Percentiles rank a stretch among this genome's conserved stretches.
Evolutionary conservation across 2,888 invertebrate species (phyloP).

Genomic region (Leuctra nigra): DNA sequence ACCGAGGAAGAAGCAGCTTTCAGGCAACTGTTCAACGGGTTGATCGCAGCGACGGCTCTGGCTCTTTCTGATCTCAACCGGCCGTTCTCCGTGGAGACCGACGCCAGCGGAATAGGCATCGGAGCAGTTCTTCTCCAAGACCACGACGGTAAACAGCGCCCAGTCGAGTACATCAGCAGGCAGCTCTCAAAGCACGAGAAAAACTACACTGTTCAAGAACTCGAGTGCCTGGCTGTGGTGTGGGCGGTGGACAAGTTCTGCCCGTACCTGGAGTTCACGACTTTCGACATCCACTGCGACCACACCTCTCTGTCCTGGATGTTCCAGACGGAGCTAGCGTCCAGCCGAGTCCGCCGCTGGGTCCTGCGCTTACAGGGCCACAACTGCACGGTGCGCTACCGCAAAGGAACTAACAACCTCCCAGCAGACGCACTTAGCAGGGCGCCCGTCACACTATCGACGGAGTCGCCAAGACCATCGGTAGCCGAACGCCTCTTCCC

Average conservation of each 20-base stretch:
- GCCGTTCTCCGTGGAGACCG: too few relatives aligned
- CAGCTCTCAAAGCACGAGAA: neutral
- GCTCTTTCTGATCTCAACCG: neutral
- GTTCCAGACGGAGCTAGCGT: neutral
- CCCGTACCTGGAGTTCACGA: neutral
- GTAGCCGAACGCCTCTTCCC: neutral
- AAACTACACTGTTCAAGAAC: neutral
- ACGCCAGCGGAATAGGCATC: neutral
- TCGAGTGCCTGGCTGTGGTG: neutral
- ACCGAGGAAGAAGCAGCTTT: neutral
- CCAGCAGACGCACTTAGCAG: neutral
- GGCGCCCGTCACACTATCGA: neutral
- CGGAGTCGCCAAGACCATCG: neutral
- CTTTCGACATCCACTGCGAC: neutral
- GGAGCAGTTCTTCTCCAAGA: neutral
- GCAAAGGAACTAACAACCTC: neutral
- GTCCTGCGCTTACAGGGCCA: neutral
- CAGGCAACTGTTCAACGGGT: neutral
- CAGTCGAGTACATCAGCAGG: neutral
- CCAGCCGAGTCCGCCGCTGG: neutral
- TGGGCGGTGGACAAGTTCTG: neutral
- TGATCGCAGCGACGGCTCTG: neutral
- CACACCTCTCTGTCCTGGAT: neutral
- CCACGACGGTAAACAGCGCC: neutral
- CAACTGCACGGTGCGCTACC: neutral